phyloP scores from a whole-genome alignment of 2,113 vertebrate species.

The Entelurus aequoreus region DNA sequence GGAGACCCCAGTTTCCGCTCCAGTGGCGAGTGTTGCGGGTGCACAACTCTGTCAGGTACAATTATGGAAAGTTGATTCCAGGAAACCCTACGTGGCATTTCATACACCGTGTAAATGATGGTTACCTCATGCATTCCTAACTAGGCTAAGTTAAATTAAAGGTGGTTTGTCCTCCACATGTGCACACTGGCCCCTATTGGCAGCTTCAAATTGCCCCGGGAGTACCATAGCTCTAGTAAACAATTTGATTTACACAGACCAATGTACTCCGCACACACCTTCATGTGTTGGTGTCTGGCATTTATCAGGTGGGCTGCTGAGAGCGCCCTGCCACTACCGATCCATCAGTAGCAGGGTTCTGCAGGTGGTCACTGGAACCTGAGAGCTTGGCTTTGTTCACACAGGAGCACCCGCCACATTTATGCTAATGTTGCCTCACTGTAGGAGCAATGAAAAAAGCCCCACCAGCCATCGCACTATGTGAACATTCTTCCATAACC shows the following conservation, averaged over 20 bases:
- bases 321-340: slow-evolving; percentile 46
- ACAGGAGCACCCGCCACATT: slow-evolving; percentile 48
- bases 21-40: slow-evolving; percentile 52
- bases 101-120: slow-evolving; percentile 53
- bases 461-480: slow-evolving; percentile 28
- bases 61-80: slow-evolving; percentile 59
- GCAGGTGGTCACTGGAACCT: slow-evolving; percentile 45
- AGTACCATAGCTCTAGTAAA: slow-evolving; percentile 26
- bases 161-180: slow-evolving; percentile 5
- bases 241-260: slow-evolving; percentile 29
- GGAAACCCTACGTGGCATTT: slow-evolving; percentile 61
- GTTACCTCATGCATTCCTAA: slow-evolving; percentile 55
- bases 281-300: slow-evolving; percentile 25
- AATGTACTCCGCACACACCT: slow-evolving; percentile 4
- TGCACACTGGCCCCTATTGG: slow-evolving; percentile 23
- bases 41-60: slow-evolving; percentile 64
- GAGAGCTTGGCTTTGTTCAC: slow-evolving; percentile 46
- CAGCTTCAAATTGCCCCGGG: slow-evolving; percentile 29
- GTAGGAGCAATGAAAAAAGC: slow-evolving; percentile 23
- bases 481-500: slow-evolving; percentile 34
- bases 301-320: slow-evolving; percentile 49
- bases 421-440: slow-evolving; percentile 38
- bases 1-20: slow-evolving; percentile 57
- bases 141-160: slow-evolving; percentile 8
- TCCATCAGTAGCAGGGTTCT: slow-evolving; percentile 48